Percentiles rank a stretch among this genome's conserved stretches.
These are phyloP conservation scores for Lordiphosa mommai DNA, from an alignment of 1,140 invertebrate genomes.

Conservation along the genomic window DNA sequence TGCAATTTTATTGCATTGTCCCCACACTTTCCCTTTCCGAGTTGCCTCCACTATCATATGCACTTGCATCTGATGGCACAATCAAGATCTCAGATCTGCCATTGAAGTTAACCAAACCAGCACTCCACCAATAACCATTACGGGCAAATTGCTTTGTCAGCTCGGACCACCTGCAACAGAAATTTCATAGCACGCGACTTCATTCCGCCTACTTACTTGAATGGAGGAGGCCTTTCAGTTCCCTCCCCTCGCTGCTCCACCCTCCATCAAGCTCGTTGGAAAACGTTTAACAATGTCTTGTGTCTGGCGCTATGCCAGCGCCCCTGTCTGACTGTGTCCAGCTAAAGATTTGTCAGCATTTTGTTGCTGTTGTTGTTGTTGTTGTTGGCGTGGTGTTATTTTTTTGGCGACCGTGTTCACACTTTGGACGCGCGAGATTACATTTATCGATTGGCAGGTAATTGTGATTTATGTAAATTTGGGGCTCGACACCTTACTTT, in stretches of 20 bases:
- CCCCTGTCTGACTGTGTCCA: conserved; percentile 8
- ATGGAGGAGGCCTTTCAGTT: background rate
- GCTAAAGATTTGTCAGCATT: conserved; percentile 55
- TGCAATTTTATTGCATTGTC: too few relatives aligned
- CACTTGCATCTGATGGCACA: too few relatives aligned
- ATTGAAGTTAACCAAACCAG: conserved; percentile 2
- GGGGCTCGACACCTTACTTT: conserved; percentile 50
- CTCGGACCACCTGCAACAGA: conserved; percentile 47
- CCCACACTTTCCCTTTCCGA: background rate
- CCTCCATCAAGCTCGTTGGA: conserved; percentile 12
- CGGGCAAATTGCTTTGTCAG: conserved; percentile 38
- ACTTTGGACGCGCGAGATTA: conserved; percentile 42
- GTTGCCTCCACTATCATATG: background rate
- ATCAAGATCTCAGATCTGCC: background rate
- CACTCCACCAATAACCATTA: conserved; percentile 19
- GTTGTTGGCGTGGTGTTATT: background rate
- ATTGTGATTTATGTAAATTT: conserved; percentile 78
- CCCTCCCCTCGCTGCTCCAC: too few relatives aligned
- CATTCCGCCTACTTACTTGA: conserved; percentile 14
- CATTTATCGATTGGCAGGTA: conserved; percentile 70
- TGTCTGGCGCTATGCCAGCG: conserved; percentile 42
- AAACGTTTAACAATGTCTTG: conserved; percentile 49
- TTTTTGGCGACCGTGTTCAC: conserved; percentile 29
- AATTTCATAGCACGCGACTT: conserved; percentile 27
- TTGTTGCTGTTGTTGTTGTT: conserved; percentile 36